phyloP scores from a whole-genome alignment of 1,140 invertebrate species.

The Pachypeltis micranthus region DNA sequence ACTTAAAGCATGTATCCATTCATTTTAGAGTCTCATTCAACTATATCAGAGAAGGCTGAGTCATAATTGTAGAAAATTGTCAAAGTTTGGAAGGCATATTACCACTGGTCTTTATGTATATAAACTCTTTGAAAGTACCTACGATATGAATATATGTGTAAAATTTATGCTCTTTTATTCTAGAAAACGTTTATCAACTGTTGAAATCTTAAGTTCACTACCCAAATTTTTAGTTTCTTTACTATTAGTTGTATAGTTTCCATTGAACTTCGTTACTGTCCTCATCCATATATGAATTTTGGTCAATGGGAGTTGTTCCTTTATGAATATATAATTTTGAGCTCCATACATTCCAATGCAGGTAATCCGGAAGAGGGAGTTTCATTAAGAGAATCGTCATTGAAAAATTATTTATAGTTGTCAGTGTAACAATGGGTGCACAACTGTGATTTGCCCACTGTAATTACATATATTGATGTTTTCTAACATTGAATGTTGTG shows the following conservation, averaged over 20 bases:
- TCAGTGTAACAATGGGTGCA: constrained; percentile 17
- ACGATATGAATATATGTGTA: background rate
- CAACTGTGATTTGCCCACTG: constrained; percentile 17
- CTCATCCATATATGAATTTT: too few relatives aligned
- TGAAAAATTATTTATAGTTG: constrained; percentile 12
- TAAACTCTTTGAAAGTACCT: background rate
- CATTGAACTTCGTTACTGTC: background rate
- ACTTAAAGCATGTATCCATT: background rate
- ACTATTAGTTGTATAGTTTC: background rate
- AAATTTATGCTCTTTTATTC: background rate
- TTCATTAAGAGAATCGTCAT: background rate
- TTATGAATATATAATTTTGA: too few relatives aligned
- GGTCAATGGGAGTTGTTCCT: too few relatives aligned
- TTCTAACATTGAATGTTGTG: constrained; percentile 14
- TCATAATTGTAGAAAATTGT: background rate
- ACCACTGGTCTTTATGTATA: constrained; percentile 6
- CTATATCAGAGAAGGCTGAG: background rate
- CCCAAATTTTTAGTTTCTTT: background rate
- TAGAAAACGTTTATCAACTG: background rate
- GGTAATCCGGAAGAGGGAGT: background rate
- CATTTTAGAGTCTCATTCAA: background rate
- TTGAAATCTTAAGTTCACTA: background rate
- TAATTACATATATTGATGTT: constrained; percentile 14
- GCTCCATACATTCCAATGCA: constrained; percentile 1
- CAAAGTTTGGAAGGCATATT: background rate